Evolutionary conservation across 2,888 invertebrate species (phyloP), one percentile per base, ranked within the genome.

Genomic region (Mellilla xanthometata): DNA sequence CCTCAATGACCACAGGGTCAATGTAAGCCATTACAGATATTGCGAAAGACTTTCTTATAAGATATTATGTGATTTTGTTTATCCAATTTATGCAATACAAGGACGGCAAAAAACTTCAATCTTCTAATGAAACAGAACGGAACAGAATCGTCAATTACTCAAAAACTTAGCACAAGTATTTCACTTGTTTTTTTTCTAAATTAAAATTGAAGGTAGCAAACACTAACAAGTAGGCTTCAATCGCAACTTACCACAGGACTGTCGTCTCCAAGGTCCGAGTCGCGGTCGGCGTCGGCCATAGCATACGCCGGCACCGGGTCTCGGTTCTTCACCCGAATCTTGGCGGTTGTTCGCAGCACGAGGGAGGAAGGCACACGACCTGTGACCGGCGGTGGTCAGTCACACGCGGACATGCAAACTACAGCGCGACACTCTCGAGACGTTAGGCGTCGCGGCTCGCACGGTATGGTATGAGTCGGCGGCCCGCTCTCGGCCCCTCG

Each of bases 271-370:
- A 94, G 85, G 82, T 94, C 94, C 78, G 93, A 94, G 69, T 95
- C 94, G 68, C 93, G 85, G 81, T 91, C 91, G 85, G 86, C 87
- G 84, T 89, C 89, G 79, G 90, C 95, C 94, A 95, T 95, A 88
- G 93, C 93, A 92, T 95, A 95, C 91, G 94, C 94, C 91, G 95
- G 95, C 86, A 95, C 93, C 90, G 95, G 95, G 80, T 95, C 95
- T 91, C 94, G 93, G 83, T 95, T 95, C 94, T 95, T 95, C 88
- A 95, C 94, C 92, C 95, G 94, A 95, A 95, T 95, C 93, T 95
- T 95, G 95, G 89, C 91, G 89, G 84, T 68, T 89, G 28, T 79
- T 62, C 49, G 48, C 39, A 58, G 60, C 72, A 78, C 80, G 76
- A 65, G 64, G 62, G 59, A 60, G 68, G 53, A 64, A 77, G n/a